Base-by-base conservation (phyloP, 2,113 vertebrate species). In the Platycercus adscitus region DNA sequence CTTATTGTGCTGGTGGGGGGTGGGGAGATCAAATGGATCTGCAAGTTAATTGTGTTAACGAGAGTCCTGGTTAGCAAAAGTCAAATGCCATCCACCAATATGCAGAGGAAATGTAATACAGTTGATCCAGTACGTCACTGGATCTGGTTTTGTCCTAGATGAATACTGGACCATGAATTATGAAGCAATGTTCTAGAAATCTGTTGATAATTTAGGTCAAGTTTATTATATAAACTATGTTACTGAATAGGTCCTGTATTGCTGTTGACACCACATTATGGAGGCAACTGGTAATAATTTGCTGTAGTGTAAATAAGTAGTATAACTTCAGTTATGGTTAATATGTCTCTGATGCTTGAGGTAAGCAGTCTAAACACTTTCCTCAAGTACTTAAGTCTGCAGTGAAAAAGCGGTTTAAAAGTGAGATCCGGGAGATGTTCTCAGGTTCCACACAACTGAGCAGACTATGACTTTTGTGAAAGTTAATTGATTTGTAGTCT, bases 271-370 rank as follows among this genome's bases (percentile, higher is more conserved):
- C 28, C 24, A 10, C 8, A 1, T 61, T 72, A 29, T 3, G 14
- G n/a, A 81, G 53, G 56, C 29, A 73, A 11, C 39, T 58, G 43
- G 63, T 84, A 68, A 24, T 43, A 86, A 63, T 60, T 56, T 60
- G 11, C 44, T 76, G 46, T 47, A 49, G n/a, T 9, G 8, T 47
- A 19, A 35, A 20, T 53, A 47, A 31, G 43, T 21, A 26, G 13
- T 44, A 18, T 47, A 33, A 5, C 46, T 58, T 49, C 55, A 46
- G 33, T 47, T 63, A 20, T 37, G 46, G 37, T 63, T 35, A 5
- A 8, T 55, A 2, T 33, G 13, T 75, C 78, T 78, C 0, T 0
- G 28, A 39, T 1, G 0, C 53, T 64, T 71, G 43, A 33, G 56
- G 24, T 56, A 17, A 44, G 64, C 35, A 18, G 6, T 28, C 44